Base-by-base conservation (phyloP, 2,888 invertebrate genomes). In the Trichogramma evanescens region DNA sequence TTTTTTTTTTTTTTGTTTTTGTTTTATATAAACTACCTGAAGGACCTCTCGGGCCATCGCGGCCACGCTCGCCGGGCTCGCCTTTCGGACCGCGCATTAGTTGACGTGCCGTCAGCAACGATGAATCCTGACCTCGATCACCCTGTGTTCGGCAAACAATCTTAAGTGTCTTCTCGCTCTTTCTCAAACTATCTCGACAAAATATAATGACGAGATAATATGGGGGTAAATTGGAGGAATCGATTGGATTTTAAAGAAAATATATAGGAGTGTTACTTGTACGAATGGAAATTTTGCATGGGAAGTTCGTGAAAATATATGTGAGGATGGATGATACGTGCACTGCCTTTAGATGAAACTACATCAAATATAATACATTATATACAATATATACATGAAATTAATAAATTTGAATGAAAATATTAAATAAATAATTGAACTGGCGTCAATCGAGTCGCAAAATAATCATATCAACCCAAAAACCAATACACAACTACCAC, bases 121-220 rank as follows among this genome's bases (percentile, higher is more conserved):
- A 26, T 26, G 26, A 26, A 39, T 85, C 83, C 53, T 84, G 82
- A 62, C 88, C 88, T 50, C 85, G 84, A 62, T 83, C 83, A 63
- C 89, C 89, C 70, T 84, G 51, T 13, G 26, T 26, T 26, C 5
- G 41, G 40, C 41, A 45, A 5, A 44, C n/a, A 45, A 45, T 56
- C 13, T 41, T 13, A 41, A 41, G 46, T 46, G 5, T 8, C 9
- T 46, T 46, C 10, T 9, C 46, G 46, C 46, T 46, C 46, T 13
- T 46, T 10, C n/a, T 46, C 46, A 8, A 8, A 10, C 7, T 46
- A 46, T 46, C 5, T 46, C 10, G 26, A 26, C 26, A 26, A 26
- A 26, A 26, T 26, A 26, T 26, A 26, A 26, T 26, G 26, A 26
- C 26, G 26, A 26, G 26, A 26, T 26, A 26, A 2, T 26, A 26